Evolutionary conservation across 2,113 vertebrate species (phyloP).

Genomic region (Zapornia atra): DNA sequence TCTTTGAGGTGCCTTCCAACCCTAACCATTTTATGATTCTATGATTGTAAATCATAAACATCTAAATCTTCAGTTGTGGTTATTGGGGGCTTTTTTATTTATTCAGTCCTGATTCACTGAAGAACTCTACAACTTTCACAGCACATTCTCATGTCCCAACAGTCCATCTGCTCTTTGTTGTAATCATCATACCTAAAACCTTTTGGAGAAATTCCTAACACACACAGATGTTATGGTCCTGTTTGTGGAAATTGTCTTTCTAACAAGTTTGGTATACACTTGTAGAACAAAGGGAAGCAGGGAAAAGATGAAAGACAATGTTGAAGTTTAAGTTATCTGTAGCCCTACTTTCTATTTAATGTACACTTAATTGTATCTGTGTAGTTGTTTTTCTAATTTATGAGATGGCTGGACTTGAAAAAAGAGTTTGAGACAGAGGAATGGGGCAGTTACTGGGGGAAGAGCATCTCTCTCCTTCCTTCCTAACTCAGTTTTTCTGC

Average conservation of each 20-base stretch:
- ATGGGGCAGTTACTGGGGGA: neutral
- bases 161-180: neutral
- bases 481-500: neutral
- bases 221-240: neutral
- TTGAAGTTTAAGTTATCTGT: neutral
- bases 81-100: neutral
- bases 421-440: neutral
- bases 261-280: neutral
- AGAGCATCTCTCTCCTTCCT: neutral
- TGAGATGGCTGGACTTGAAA: neutral
- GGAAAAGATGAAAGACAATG: neutral
- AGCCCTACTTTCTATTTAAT: neutral
- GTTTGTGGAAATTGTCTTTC: neutral
- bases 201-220: neutral
- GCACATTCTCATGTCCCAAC: neutral
- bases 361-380: neutral
- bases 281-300: neutral
- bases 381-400: neutral
- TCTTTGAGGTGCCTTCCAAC: too few relatives aligned
- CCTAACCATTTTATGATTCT: too few relatives aligned
- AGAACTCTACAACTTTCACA: neutral
- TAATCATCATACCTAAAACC: neutral
- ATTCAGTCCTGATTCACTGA: neutral
- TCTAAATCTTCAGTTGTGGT: neutral
- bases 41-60: too few relatives aligned